Evolutionary conservation across 2,888 invertebrate genomes (phyloP), one percentile per base, ranked within the genome.

Genomic region (Uropetala carovei): DNA sequence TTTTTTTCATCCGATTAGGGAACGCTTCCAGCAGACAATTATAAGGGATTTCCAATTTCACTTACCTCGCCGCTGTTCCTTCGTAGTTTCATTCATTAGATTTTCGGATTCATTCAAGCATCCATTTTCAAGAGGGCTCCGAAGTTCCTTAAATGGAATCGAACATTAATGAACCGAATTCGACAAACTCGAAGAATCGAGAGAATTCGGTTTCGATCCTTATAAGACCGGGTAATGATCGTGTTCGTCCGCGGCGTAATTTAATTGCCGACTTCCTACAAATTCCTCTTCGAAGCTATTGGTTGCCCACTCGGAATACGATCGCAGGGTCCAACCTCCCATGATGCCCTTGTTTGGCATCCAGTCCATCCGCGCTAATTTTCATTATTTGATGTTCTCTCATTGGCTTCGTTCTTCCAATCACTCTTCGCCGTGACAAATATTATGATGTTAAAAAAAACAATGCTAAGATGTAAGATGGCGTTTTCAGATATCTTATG

Each of bases 81-180:
- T n/a, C 22, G 3, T 27, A 8, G 75, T 75, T 43, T 75, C 75
- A 75, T 75, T 75, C 75, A 75, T 75, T 75, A 75, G 75, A 75
- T 75, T 75, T 75, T 27, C 9, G 75, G 75, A 75, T 75, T 75
- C 75, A 75, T 75, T 75, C 75, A 75, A 27, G 75, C 22, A 75
- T 9, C 64, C 5, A 64, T 64, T 64, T 14, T 22, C 75, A 2
- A 27, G 27, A 75, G 75, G 75, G 13, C 22, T 75, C 75, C 75
- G 13, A 27, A 13, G 10, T 22, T 27, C 75, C 27, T 75, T 27
- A 75, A 27, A 75, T 27, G 75, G 75, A 22, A 75, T 75, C 75
- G 75, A 5, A 27, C 75, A 27, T 75, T 75, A 75, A 75, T 75
- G 75, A 22, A 75, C 75, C 75, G 75, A 75, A 75, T 75, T 75